Evolutionary conservation across 2,888 invertebrate genomes (phyloP).

Genomic region (Lochmaea crataegi): DNA sequence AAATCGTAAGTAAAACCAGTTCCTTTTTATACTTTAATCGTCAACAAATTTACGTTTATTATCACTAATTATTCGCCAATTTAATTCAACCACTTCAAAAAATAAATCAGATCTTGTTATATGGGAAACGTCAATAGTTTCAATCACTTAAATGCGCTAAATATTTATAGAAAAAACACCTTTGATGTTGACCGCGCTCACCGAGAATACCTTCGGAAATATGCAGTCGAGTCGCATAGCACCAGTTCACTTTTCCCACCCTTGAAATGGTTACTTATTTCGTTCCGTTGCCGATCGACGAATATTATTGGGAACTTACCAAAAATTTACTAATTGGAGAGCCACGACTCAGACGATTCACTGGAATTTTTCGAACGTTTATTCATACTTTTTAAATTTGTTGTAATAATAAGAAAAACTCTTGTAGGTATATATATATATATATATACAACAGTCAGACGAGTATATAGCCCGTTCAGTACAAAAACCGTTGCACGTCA

Average conservation of each 20-base stretch:
- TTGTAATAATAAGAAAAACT: too few relatives aligned
- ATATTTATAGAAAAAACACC: constrained; percentile 53
- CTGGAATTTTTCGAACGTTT: too few relatives aligned
- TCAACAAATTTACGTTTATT: constrained; percentile 50
- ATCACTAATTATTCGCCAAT: constrained; percentile 49
- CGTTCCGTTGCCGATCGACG: constrained; percentile 35
- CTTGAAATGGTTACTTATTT: constrained; percentile 42
- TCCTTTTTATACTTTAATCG: constrained; percentile 33
- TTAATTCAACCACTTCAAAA: constrained; percentile 45
- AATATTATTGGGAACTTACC: constrained; percentile 46
- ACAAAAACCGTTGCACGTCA: too few relatives aligned
- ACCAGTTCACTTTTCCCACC: constrained; percentile 50
- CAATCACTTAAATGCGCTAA: constrained; percentile 54
- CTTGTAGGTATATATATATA: too few relatives aligned
- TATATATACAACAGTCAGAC: too few relatives aligned
- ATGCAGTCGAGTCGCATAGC: constrained; percentile 47
- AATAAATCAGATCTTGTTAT: constrained; percentile 54
- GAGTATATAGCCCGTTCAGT: too few relatives aligned
- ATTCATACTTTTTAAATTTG: too few relatives aligned
- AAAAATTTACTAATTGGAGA: constrained; percentile 46
- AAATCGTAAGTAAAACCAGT: constrained; percentile 41
- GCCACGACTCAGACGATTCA: constrained; percentile 21
- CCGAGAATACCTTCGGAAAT: constrained; percentile 44
- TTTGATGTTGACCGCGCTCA: constrained; percentile 51
- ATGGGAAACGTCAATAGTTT: constrained; percentile 54